phyloP scores from a whole-genome alignment of 2,113 vertebrate species.

The Stegostoma tigrinum region DNA sequence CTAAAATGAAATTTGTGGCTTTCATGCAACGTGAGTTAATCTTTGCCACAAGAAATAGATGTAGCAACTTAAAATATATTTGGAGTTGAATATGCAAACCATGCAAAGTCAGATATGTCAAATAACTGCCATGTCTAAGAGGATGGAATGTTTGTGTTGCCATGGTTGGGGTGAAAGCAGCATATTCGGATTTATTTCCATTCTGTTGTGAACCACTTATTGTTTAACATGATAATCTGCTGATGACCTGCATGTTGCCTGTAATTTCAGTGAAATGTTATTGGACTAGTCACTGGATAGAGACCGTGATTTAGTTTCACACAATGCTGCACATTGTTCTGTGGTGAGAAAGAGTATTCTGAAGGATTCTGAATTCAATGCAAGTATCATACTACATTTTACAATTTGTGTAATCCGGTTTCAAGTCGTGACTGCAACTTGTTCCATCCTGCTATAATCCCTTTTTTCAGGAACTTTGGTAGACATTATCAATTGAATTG shows the following conservation, averaged over 20 bases:
- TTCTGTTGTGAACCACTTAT: background rate
- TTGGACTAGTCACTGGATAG: background rate
- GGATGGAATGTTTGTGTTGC: background rate
- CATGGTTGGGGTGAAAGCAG: background rate
- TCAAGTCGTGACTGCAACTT: background rate
- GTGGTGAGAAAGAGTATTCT: background rate
- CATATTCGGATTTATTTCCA: background rate
- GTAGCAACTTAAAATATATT: background rate
- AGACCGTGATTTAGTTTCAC: background rate
- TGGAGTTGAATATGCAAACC: background rate
- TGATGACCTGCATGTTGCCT: background rate
- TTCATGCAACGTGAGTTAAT: background rate
- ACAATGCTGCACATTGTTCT: background rate
- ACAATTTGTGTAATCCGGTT: background rate
- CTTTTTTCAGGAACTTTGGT: background rate
- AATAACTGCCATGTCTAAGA: background rate
- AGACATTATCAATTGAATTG: background rate
- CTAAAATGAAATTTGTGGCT: background rate
- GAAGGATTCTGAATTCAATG: background rate
- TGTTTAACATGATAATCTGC: conserved; percentile 7
- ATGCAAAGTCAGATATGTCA: background rate
- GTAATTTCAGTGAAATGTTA: background rate
- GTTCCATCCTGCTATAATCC: background rate
- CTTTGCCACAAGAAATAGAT: background rate
- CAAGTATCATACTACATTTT: background rate